Evolutionary conservation across 1,140 invertebrate species (phyloP), one percentile per base, ranked within the genome.

Genomic region (Panagrolaimus sp.): DNA sequence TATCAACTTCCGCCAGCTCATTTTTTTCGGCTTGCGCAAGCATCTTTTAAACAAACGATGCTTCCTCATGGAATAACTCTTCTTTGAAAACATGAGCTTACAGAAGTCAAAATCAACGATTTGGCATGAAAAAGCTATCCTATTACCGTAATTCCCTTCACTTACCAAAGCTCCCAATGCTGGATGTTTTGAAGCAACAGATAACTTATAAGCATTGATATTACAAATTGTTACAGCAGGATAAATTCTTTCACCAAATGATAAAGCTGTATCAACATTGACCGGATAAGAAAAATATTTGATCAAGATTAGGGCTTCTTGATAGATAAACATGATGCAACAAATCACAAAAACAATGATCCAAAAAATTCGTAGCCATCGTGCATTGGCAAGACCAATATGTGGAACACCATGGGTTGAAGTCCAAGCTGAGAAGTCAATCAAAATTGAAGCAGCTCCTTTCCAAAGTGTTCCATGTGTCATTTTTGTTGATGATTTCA

Each of bases 381-480:
- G 47, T 0, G 63, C 65, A 57, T 74, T 68, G 11, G 74, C 74
- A 27, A 71, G 42, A 11, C 73, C 74, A 43, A 75, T 75, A 57
- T 75, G 74, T 3, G 74, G 74, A 8, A 75, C 45, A 0, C 74
- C 74, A 65, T 75, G 74, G 42, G 74, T 75, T 14, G 72, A 68
- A 46, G 74, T 72, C 74, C 74, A 75, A 16, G 44, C 47, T 27
- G 74, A 75, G 27, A 74, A 75, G 62, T 75, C 74, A 11, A 57
- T 57, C 20, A 20, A 57, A 27, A 57, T 57, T 16, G 51, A 57
- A 25, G 51, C 51, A 11, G 27, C 27, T 57, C 51, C 51, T 27
- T 57, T 57, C 51, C 51, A 57, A 57, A 57, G 51, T 20, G 51
- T 27, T 57, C 27, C 51, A 57, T 57, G 31, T 38, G 31, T 38